phyloP scores from a whole-genome alignment of 2,797 vertebrate genomes.

The Apogon hyalosoma region DNA sequence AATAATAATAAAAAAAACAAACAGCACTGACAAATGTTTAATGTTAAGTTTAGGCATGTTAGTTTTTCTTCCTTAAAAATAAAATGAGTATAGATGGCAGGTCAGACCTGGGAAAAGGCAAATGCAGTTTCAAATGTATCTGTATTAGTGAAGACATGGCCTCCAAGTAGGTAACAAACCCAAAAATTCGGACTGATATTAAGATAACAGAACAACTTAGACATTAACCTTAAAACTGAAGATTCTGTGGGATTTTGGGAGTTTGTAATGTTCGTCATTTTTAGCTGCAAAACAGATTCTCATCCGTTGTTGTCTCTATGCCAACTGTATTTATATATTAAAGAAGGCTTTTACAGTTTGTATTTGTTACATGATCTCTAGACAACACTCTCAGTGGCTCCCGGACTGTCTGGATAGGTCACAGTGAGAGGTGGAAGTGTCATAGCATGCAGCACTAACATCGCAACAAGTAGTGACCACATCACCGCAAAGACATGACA shows the following conservation, averaged over 20 bases:
- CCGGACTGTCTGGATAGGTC: slow-evolving; percentile 38
- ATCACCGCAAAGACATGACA: slow-evolving; percentile 19
- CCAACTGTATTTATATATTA: neutral
- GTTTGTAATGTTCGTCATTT: slow-evolving; percentile 1
- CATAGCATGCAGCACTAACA: slow-evolving; percentile 11
- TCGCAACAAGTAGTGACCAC: slow-evolving; percentile 21
- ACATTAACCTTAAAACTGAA: slow-evolving; percentile 5
- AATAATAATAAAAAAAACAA: too few relatives aligned
- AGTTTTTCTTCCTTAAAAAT: neutral
- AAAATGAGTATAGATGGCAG: neutral
- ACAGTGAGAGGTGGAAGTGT: slow-evolving; percentile 59
- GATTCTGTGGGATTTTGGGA: slow-evolving; percentile 4
- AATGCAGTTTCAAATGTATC: neutral
- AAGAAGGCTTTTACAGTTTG: too few relatives aligned
- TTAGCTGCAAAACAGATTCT: slow-evolving; percentile 2
- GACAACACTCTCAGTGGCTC: neutral
- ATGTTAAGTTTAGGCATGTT: neutral
- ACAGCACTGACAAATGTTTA: too few relatives aligned
- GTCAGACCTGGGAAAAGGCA: neutral
- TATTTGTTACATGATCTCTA: neutral
- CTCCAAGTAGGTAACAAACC: neutral
- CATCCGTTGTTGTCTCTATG: neutral
- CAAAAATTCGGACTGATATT: neutral
- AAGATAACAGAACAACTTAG: slow-evolving; percentile 1
- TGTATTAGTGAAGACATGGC: slow-evolving; percentile 16